Percentiles rank a stretch among this genome's conserved stretches.
phyloP scores from a whole-genome alignment of 2,797 vertebrate genomes.

The Sebastes ruberrimus region DNA sequence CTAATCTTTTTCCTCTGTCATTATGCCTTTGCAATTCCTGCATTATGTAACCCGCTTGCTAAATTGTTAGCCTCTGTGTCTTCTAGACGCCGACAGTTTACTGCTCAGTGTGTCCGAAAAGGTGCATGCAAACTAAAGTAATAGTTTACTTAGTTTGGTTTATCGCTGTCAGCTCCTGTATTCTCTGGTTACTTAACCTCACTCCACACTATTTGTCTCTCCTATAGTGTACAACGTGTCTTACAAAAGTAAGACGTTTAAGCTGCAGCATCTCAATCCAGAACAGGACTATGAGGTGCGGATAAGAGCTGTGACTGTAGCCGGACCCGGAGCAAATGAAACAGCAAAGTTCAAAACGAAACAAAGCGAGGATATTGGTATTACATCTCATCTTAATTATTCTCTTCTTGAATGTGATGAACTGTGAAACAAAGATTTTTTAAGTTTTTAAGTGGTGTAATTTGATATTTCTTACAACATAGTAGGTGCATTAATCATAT shows the following conservation, averaged over 20 bases:
- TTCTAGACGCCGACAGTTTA: too few species aligned
- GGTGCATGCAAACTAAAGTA: background rate
- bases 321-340: slow-evolving; percentile 63
- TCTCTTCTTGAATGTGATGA: background rate
- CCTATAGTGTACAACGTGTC: slow-evolving; percentile 58
- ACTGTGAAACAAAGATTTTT: background rate
- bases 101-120: too few species aligned
- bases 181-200: background rate
- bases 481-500: background rate
- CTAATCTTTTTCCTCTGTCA: too few species aligned
- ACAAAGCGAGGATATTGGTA: slow-evolving; percentile 4
- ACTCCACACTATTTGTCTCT: slow-evolving; percentile 13
- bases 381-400: background rate
- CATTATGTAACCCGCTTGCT: too few species aligned
- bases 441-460: background rate
- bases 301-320: slow-evolving; percentile 72
- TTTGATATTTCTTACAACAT: background rate
- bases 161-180: background rate
- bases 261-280: slow-evolving; percentile 43
- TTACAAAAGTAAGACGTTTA: background rate
- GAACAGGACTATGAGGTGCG: slow-evolving; percentile 63
- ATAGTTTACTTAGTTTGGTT: background rate
- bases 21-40: too few species aligned
- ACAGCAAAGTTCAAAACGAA: slow-evolving; percentile 51
- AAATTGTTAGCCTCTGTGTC: too few species aligned